Percentiles rank a stretch among this genome's conserved stretches.
Conservation (phyloP, 2,888 invertebrate genomes). For the Tillus elongatus region DNA sequence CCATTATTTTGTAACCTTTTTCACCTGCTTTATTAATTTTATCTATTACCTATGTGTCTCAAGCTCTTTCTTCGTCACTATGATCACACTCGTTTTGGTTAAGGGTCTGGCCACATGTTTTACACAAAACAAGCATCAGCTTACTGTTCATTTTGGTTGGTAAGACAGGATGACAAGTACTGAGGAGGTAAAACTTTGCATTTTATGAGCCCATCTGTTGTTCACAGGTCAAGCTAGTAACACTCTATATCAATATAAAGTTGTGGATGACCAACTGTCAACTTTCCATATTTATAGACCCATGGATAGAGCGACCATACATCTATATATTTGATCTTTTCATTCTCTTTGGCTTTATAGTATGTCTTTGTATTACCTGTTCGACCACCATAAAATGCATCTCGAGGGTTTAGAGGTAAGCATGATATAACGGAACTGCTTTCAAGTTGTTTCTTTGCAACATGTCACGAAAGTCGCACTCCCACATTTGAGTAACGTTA, state of each 20-base stretch:
- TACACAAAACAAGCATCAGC: conserved; percentile 3
- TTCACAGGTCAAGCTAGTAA: conserved; percentile 11
- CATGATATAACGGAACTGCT: conserved; percentile 13
- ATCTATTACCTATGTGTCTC: neutral
- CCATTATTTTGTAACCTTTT: neutral
- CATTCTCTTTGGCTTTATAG: conserved; percentile 5
- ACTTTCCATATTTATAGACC: conserved; percentile 25
- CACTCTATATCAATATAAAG: conserved; percentile 21
- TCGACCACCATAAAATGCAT: conserved; percentile 18
- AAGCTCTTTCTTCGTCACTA: conserved; percentile 2
- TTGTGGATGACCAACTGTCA: conserved; percentile 25
- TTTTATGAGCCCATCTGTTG: conserved; percentile 15
- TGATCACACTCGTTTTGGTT: conserved; percentile 16
- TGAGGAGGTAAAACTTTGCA: conserved; percentile 19
- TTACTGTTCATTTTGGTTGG: conserved; percentile 19
- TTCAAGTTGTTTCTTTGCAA: conserved; percentile 8
- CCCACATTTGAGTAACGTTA: conserved; percentile 18
- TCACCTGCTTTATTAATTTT: neutral
- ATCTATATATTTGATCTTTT: conserved; percentile 24
- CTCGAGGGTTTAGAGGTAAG: conserved; percentile 17
- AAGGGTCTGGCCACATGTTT: conserved; percentile 11
- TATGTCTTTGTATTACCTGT: conserved; percentile 10
- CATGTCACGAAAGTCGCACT: conserved; percentile 16
- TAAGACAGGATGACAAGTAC: conserved; percentile 26
- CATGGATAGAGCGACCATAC: conserved; percentile 28